Conservation (phyloP, 37 sponge, comb jelly and placozoan species). For the Diacarnus erythraeanus region DNA sequence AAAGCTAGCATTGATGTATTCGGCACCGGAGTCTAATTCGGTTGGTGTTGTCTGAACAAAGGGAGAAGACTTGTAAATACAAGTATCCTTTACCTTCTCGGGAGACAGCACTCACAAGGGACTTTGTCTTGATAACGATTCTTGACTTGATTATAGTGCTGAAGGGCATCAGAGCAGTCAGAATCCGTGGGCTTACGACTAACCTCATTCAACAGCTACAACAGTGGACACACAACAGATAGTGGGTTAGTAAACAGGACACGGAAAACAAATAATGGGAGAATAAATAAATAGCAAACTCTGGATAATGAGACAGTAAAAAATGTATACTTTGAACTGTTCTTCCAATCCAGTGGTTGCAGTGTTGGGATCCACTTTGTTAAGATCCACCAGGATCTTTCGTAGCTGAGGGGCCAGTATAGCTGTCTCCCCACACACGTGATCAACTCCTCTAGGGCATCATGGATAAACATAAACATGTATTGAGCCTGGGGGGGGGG, state of each 20-base stretch:
- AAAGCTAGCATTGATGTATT: slow-evolving; percentile 85
- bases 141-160: slow-evolving; percentile 61
- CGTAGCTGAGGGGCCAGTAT: slow-evolving; percentile 33
- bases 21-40: slow-evolving; percentile 28
- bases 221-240: background rate
- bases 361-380: slow-evolving; percentile 16
- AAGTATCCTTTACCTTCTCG: background rate
- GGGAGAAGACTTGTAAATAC: background rate
- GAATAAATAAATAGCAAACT: background rate
- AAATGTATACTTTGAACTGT: slow-evolving; percentile 67
- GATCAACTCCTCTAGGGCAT: slow-evolving; percentile 86
- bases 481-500: slow-evolving; percentile 70
- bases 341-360: slow-evolving; percentile 49
- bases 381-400: slow-evolving; percentile 31
- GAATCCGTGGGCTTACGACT: slow-evolving; percentile 36
- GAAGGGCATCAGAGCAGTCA: slow-evolving; percentile 51
- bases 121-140: slow-evolving; percentile 47
- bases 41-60: slow-evolving; percentile 20
- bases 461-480: slow-evolving; percentile 92
- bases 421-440: slow-evolving; percentile 84
- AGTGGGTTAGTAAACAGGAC: too few species aligned
- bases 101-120: slow-evolving; percentile 49
- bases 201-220: slow-evolving; percentile 51
- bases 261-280: background rate
- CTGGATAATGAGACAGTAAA: background rate